Evolutionary conservation across 2,797 vertebrate species (phyloP).

Genomic region (Alauda arvensis): DNA sequence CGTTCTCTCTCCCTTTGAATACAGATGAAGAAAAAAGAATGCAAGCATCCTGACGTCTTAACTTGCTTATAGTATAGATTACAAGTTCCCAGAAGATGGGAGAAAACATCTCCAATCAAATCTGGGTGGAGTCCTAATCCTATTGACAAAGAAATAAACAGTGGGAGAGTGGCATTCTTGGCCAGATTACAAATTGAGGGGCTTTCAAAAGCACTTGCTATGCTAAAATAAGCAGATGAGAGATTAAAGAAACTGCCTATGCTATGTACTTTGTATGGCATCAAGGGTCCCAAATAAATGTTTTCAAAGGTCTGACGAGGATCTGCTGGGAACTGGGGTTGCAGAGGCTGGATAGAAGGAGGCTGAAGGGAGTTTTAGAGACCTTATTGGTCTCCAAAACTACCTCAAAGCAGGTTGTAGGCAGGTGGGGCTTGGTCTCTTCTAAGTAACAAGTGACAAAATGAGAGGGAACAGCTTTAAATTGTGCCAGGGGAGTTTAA

Average conservation of each 20-base stretch:
- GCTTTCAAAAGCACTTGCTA: neutral
- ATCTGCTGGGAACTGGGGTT: neutral
- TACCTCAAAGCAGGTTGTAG: neutral
- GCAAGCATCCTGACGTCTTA: neutral
- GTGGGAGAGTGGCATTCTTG: neutral
- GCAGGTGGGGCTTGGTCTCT: neutral
- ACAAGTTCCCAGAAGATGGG: neutral
- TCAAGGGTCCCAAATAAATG: neutral
- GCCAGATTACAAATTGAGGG: neutral
- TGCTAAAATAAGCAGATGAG: neutral
- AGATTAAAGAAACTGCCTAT: neutral
- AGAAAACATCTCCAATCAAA: neutral
- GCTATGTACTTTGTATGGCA: neutral
- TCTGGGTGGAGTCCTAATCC: neutral
- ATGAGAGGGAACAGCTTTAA: neutral
- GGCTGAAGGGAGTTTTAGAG: neutral
- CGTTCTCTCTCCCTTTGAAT: neutral
- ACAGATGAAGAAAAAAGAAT: neutral
- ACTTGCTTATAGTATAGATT: neutral
- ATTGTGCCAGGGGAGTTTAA: neutral
- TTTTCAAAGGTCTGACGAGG: neutral
- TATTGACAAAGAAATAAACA: neutral
- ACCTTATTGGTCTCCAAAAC: neutral
- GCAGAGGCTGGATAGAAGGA: neutral
- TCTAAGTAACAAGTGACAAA: neutral